These are phyloP conservation scores for Propithecus perrieri DNA, from an alignment of 2,797 vertebrate species.

Conservation along the genomic window DNA sequence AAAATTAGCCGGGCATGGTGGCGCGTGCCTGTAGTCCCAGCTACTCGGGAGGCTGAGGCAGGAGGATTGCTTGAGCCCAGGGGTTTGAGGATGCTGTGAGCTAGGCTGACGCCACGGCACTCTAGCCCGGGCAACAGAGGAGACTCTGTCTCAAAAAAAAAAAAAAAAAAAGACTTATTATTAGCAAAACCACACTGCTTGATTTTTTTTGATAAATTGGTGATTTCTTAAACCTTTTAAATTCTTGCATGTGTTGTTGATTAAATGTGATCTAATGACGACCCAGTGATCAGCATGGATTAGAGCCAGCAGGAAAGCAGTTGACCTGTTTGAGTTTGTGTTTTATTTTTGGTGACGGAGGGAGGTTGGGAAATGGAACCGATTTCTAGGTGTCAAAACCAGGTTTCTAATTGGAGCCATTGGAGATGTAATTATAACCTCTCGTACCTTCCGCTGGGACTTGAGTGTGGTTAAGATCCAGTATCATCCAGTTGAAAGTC, in stretches of 20 bases:
- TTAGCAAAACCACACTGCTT: background rate
- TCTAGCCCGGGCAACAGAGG: too few relatives aligned
- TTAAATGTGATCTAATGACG: background rate
- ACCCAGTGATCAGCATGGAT: background rate
- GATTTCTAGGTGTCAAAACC: slow-evolving; percentile 32
- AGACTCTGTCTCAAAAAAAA: too few relatives aligned
- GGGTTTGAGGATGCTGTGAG: too few relatives aligned
- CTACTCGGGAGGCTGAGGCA: too few relatives aligned
- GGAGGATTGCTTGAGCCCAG: too few relatives aligned
- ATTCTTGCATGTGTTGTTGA: background rate
- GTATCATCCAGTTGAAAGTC: background rate
- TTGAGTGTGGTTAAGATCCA: background rate
- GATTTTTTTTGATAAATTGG: background rate
- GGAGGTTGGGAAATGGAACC: background rate
- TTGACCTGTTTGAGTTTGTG: background rate
- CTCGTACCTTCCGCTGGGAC: background rate
- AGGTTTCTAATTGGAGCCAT: background rate
- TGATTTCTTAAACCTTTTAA: background rate
- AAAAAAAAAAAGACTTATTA: background rate
- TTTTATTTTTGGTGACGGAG: slow-evolving; percentile 29
- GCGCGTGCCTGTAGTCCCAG: too few relatives aligned
- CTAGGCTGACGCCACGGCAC: too few relatives aligned
- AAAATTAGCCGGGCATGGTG: too few relatives aligned
- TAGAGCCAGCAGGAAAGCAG: background rate
- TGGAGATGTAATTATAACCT: background rate